Base-by-base conservation (phyloP, 2,888 invertebrate genomes). In the Sphaerophoria taeniata region DNA sequence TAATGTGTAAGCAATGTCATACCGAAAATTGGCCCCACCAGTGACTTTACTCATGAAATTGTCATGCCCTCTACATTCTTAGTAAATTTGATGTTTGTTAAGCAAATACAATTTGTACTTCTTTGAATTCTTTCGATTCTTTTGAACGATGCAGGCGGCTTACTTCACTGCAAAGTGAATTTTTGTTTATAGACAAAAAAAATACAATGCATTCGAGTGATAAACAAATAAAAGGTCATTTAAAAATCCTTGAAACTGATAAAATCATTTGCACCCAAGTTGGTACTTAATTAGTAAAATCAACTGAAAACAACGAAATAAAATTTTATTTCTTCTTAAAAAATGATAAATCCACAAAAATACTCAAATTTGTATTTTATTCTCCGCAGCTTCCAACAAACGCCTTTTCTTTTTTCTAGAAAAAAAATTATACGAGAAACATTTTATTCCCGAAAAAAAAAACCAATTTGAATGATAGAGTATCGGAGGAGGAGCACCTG, bases 161-260 rank as follows among this genome's bases (percentile, higher is more conserved):
- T 5, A 63, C 33, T 63, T 63, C 14, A 7, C 3, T 47, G 33
- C 31, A 63, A 9, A 47, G 2, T 31, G 43, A 9, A 43, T 55
- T 55, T 9, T 63, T 63, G 34, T 63, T 47, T 45, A 33, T 7
- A 31, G n/a, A n/a, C n/a, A n/a, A 3, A 33, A 34, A 47, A 63
- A 63, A 43, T 11, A 63, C 63, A 63, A 49, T 63, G 63, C 63
- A 49, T 47, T 49, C 11, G 43, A 43, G 6, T 43, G 3, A 43
- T 11, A 43, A 43, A 43, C 9, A 6, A 39, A 39, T 7, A 39
- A 39, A 39, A 39, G 34, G 39, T 16, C 1, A 36, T 14, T 11
- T 43, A 43, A 43, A 39, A 24, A 12, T 60, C 58, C 34, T 39
- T 39, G 36, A 58, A 58, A 16, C 16, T 24, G 24, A 24, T 24